A percentile compares a stretch with the other conserved stretches of the same genome.
Conservation (phyloP, 2,888 invertebrate species). For the Hemicrepidius hirtus region DNA sequence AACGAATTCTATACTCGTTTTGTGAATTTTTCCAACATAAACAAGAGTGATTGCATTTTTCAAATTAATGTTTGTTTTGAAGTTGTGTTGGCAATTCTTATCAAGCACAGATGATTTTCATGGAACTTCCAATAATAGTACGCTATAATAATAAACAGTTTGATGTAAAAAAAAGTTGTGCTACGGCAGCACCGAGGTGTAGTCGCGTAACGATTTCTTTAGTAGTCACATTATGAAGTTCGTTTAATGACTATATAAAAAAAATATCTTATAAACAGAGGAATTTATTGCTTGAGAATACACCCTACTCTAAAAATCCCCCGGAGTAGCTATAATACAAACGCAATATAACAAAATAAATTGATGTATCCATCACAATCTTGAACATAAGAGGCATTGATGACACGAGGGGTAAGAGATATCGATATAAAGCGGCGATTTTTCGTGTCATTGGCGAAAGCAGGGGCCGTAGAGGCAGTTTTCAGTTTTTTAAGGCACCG, state of each 20-base stretch:
- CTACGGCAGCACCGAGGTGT: no score
- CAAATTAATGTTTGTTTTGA: no score
- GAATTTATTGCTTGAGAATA: conserved; percentile 64
- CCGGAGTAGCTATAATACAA: background rate
- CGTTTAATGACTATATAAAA: conserved; percentile 6
- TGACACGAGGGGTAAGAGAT: conserved; percentile 3
- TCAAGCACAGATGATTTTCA: no score
- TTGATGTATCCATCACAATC: conserved; percentile 24
- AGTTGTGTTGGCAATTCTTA: no score
- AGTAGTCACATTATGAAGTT: background rate
- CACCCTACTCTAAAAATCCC: conserved; percentile 48
- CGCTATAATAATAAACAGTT: no score
- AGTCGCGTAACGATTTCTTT: no score
- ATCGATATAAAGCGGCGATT: conserved; percentile 43
- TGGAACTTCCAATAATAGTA: no score
- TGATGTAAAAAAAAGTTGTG: no score
- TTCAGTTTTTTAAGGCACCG: conserved; percentile 46
- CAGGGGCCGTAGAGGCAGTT: conserved; percentile 19
- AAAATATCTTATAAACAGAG: background rate
- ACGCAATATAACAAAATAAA: conserved; percentile 16
- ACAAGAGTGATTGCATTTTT: no score
- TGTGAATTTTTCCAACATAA: no score
- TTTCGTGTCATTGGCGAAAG: conserved; percentile 32
- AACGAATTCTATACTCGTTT: no score
- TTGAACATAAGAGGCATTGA: conserved; percentile 2